Percentiles rank a stretch among this genome's conserved stretches.
Conservation (phyloP, 2,888 invertebrate genomes). For the Tubulanus polymorphus region DNA sequence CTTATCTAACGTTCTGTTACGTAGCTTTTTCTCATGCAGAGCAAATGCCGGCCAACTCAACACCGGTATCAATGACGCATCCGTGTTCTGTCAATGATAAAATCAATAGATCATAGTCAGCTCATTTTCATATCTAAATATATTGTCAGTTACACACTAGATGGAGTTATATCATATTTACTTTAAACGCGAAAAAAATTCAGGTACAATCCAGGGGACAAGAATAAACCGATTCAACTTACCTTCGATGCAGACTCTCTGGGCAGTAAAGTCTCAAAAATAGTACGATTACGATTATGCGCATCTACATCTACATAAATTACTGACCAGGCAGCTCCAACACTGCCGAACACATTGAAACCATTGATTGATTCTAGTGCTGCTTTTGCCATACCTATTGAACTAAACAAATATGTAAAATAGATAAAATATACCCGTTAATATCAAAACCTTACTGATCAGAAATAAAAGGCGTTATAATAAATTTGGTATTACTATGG, state of each 20-base stretch:
- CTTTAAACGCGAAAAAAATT: too few species aligned
- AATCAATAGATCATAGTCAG: too few species aligned
- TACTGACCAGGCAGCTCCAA: conserved; percentile 96
- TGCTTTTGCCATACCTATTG: conserved; percentile 95
- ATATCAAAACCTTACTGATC: too few species aligned
- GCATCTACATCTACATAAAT: conserved; percentile 99
- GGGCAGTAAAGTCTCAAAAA: conserved; percentile 92
- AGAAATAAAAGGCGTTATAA: too few species aligned
- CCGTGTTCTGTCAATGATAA: conserved; percentile 59
- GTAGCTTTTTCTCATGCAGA: conserved; percentile 89
- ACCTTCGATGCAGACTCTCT: conserved; percentile 98
- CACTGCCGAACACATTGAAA: conserved; percentile 94
- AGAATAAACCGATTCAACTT: too few species aligned
- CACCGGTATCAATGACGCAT: conserved; percentile 84
- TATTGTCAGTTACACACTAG: too few species aligned
- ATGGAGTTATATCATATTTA: too few species aligned
- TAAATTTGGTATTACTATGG: too few species aligned
- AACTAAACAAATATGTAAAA: too few species aligned
- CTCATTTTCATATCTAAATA: too few species aligned
- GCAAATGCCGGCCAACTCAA: conserved; percentile 98
- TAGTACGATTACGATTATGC: conserved; percentile 96
- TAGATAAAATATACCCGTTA: too few species aligned
- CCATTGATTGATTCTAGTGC: conserved; percentile 98
- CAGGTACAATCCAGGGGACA: too few species aligned
- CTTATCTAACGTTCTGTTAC: conserved; percentile 80